Evolutionary conservation across 2,113 vertebrate species (phyloP), one percentile per base, ranked within the genome.

Genomic region (Brachyhypopomus gauderio): DNA sequence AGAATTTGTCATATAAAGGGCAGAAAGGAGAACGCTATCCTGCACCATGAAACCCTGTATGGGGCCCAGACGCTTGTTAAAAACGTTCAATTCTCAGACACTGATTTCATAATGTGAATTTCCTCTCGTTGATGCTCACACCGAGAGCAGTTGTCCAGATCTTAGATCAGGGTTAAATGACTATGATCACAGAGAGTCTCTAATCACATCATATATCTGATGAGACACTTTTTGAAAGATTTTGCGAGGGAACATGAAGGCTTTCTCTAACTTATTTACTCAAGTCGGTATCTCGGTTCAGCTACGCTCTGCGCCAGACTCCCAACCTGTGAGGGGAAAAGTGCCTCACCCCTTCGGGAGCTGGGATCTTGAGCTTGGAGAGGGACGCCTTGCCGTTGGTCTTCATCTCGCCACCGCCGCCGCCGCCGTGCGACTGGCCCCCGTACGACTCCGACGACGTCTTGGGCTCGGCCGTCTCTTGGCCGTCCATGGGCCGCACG

Each of bases 401-500:
- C 90, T 99, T 99, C 92, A 98, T 94, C 87, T 99, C 30, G 30
- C 30, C 30, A 3, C 30, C 30, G 30, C 30, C 30, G 58, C 91
- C 90, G 87, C 93, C 89, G 91, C 95, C 85, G 88, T 98, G 97
- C 7, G 92, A 92, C 86, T 98, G 97, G 58, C 93, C 88, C 16
- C 95, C 91, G 88, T 96, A 98, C 90, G 94, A 95, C 91, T 98
- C 98, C 0, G 95, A 94, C 23, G 96, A 89, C 82, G 95, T 89
- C 91, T 98, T 98, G 88, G 96, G 93, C 92, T 99, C 98, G 84
- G 95, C 92, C 38, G 97, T 97, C 73, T 99, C 97, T 89, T 97
- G 97, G 84, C 97, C 98, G 6, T 99, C 98, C 98, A 99, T 99
- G 27, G 98, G 98, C 91, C 98, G 92, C 0, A 99, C 98, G 17